Conservation (phyloP, 2,888 invertebrate species). For the Coleophora flavipennella region DNA sequence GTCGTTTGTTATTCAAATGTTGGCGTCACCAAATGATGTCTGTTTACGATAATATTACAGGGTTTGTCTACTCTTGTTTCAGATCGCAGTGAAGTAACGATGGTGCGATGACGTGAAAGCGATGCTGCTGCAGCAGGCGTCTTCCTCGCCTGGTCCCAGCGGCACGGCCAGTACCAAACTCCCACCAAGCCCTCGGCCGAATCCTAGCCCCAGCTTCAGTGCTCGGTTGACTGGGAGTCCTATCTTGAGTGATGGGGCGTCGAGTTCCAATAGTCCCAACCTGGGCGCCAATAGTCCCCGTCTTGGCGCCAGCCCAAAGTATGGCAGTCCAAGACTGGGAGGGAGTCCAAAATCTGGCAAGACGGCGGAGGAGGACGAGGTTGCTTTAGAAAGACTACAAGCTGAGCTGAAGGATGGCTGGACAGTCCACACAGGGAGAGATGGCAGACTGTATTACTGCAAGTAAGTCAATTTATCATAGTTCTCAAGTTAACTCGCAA, state of each 20-base stretch:
- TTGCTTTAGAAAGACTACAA: slow-evolving; percentile 70
- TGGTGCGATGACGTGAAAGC: slow-evolving; percentile 62
- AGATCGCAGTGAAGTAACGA: slow-evolving; percentile 37
- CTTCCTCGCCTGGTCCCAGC: slow-evolving; percentile 65
- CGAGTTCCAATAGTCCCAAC: slow-evolving; percentile 37
- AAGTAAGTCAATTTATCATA: slow-evolving; percentile 78
- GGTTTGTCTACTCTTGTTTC: slow-evolving; percentile 23
- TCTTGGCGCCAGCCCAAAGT: slow-evolving; percentile 52
- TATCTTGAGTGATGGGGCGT: slow-evolving; percentile 42
- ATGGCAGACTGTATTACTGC: slow-evolving; percentile 91
- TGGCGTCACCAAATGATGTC: slow-evolving; percentile 2
- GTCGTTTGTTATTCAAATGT: slow-evolving; percentile 8
- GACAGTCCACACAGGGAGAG: slow-evolving; percentile 84
- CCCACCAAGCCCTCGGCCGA: slow-evolving; percentile 44
- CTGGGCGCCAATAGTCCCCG: slow-evolving; percentile 33
- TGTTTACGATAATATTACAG: neutral
- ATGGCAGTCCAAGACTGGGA: slow-evolving; percentile 51
- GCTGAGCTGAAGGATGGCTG: slow-evolving; percentile 79
- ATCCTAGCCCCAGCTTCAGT: slow-evolving; percentile 34
- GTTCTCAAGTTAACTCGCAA: slow-evolving; percentile 2
- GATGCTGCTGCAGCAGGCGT: slow-evolving; percentile 69
- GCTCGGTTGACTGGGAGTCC: slow-evolving; percentile 42
- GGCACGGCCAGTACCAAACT: slow-evolving; percentile 62
- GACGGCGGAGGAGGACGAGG: slow-evolving; percentile 48
- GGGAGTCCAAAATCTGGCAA: slow-evolving; percentile 49